Evolutionary conservation across 2,113 vertebrate genomes (phyloP), one percentile per base, ranked within the genome.

Genomic region (Dolichotis patagonum): DNA sequence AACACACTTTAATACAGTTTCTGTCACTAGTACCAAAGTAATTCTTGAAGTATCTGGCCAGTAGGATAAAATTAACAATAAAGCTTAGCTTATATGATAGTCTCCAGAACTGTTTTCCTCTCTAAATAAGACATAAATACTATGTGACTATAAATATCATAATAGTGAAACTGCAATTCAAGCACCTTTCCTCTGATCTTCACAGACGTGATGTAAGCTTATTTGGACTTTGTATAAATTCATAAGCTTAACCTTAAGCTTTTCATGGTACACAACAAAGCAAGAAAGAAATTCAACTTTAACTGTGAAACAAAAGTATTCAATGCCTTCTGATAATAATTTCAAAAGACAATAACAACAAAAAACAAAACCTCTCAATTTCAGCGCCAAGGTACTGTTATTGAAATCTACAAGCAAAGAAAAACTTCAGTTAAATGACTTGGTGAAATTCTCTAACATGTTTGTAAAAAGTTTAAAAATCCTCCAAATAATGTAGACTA

Each of bases 341-440:
- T 83, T 92, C 4, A 85, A 65, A 71, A 88, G 73, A 43, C 7
- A 77, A 82, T 85, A 54, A 54, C 49, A 52, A 52, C 49, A 54
- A 54, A 54, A 54, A 19, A n/a, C n/a, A 56, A 84, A 85, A 81
- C 0, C 35, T 35, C 60, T 9, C 22, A 80, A 96, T 83, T 75
- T 88, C 46, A 95, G 49, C 38, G 82, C 16, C 38, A 85, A 95
- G 85, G 16, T 54, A 85, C 49, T 85, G 63, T 58, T 95, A 85
- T 88, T 96, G 28, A 92, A 94, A 83, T n/a, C 67, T 83, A 13
- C 24, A 91, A 75, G 30, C 22, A 91, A 92, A 96, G 93, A 94
- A 85, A 28, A 67, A 93, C 38, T 88, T 69, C 58, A 83, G 91
- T 81, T 81, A 73, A 71, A 82, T 52, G 77, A 83, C 43, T 80